Percentiles rank a stretch among this genome's conserved stretches.
phyloP scores from a whole-genome alignment of 2,888 invertebrate genomes.

The Nephrotoma guestfalica region DNA sequence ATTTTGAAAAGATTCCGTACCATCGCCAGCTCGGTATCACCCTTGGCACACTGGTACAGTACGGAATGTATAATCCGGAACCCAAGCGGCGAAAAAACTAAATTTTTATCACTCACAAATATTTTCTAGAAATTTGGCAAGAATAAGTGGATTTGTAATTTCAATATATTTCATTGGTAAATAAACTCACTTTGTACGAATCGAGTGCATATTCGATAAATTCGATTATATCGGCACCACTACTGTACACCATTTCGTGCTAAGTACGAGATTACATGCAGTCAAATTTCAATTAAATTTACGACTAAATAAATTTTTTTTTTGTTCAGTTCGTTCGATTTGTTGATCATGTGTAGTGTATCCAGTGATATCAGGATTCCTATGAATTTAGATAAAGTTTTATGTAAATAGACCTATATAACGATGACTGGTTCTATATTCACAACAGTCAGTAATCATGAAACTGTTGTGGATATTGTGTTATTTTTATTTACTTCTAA shows the following conservation, averaged over 20 bases:
- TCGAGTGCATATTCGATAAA: neutral
- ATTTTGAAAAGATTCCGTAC: neutral
- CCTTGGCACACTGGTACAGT: neutral
- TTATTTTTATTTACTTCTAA: neutral
- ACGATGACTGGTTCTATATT: neutral
- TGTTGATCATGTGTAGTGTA: neutral
- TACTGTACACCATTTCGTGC: neutral
- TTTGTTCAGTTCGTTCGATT: neutral
- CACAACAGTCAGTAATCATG: neutral
- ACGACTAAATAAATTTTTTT: neutral
- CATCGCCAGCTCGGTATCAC: neutral
- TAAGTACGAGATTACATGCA: neutral
- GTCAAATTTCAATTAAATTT: neutral
- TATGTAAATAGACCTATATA: neutral
- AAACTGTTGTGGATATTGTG: neutral
- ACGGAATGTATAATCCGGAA: neutral
- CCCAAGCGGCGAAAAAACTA: neutral
- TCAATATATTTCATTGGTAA: neutral
- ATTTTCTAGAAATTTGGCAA: neutral
- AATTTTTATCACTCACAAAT: neutral
- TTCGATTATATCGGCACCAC: neutral
- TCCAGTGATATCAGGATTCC: neutral
- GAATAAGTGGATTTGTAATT: neutral
- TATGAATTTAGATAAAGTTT: neutral
- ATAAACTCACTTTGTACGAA: neutral